Evolutionary conservation across 2,113 vertebrate genomes (phyloP).

Genomic region (Rhabdomys dilectus): DNA sequence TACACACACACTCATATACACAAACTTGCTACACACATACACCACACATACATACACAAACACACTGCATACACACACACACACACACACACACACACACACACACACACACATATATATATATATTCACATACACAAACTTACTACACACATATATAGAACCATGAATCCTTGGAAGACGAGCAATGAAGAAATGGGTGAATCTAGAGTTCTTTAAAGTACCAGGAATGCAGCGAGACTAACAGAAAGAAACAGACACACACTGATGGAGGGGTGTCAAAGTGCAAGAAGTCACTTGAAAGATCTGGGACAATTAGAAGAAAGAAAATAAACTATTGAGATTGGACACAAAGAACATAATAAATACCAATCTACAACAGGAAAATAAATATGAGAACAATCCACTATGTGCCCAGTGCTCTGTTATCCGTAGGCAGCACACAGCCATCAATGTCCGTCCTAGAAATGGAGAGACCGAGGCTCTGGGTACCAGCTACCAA

Average conservation of each 20-base stretch:
- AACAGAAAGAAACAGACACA: neutral
- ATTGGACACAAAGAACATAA: fast-evolving
- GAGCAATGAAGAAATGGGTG: fast-evolving
- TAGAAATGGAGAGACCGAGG: neutral
- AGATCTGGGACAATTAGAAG: neutral
- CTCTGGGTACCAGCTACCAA: fast-evolving
- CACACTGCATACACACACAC: neutral
- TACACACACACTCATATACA: neutral
- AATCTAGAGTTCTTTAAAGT: fast-evolving
- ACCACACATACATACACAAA: too few relatives aligned
- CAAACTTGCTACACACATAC: too few relatives aligned
- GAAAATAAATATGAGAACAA: fast-evolving
- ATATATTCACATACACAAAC: too few relatives aligned
- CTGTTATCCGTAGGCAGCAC: neutral
- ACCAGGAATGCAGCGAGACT: too few relatives aligned
- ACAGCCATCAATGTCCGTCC: neutral
- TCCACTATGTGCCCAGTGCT: fast-evolving
- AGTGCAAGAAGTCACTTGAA: neutral
- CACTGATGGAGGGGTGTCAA: neutral
- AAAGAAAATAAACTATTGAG: neutral
- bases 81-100: too few relatives aligned
- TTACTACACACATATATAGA: neutral
- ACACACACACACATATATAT: neutral
- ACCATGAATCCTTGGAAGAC: too few relatives aligned
- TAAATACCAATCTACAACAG: too few relatives aligned